Evolutionary conservation across 2,888 invertebrate genomes (phyloP).

Genomic region (Chymomyza procnemis): DNA sequence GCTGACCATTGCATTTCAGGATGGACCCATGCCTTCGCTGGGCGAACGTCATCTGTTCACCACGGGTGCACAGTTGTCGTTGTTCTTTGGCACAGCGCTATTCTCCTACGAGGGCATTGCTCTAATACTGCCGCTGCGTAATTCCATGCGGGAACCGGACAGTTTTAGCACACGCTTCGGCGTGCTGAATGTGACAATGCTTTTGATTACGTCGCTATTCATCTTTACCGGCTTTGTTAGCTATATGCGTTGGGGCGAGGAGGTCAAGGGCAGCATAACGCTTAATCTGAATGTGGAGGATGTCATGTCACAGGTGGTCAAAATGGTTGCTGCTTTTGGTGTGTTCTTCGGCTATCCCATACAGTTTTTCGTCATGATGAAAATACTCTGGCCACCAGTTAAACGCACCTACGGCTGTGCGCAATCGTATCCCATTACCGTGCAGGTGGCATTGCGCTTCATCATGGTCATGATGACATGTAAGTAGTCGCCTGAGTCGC

Average conservation of each 20-base stretch:
- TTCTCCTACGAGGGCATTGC: constrained; percentile 98
- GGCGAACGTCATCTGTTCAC: constrained; percentile 82
- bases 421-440: constrained; percentile 80
- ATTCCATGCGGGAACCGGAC: constrained; percentile 90
- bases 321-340: constrained; percentile 89
- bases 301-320: constrained; percentile 86
- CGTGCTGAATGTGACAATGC: constrained; percentile 93
- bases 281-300: constrained; percentile 85
- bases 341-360: constrained; percentile 95
- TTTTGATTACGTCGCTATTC: constrained; percentile 88
- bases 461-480: constrained; percentile 89
- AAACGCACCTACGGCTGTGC: constrained; percentile 80
- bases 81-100: constrained; percentile 97
- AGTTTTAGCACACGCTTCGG: constrained; percentile 89
- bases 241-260: constrained; percentile 91
- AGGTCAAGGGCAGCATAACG: constrained; percentile 90
- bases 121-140: constrained; percentile 92
- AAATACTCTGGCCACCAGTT: constrained; percentile 91
- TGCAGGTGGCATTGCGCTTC: constrained; percentile 86
- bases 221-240: constrained; percentile 91
- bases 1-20: constrained; percentile 86
- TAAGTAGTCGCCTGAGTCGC: too few species aligned
- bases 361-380: constrained; percentile 97
- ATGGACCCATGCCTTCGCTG: constrained; percentile 83
- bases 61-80: constrained; percentile 83